A percentile compares a stretch with the other conserved stretches of the same genome.
Evolutionary conservation across 2,797 vertebrate species (phyloP).

Genomic region (Alectoris magna): DNA sequence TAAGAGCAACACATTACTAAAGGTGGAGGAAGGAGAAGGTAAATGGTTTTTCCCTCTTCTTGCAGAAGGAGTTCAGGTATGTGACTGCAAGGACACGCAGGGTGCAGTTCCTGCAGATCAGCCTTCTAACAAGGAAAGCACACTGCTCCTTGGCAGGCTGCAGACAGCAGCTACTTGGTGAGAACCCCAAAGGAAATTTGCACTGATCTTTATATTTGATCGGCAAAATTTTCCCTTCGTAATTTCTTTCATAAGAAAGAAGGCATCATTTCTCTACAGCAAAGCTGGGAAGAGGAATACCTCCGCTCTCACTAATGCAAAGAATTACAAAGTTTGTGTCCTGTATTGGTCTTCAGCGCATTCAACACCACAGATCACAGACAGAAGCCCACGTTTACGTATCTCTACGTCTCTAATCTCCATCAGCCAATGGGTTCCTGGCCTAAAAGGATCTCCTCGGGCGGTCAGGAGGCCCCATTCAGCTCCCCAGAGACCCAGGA

Average conservation of each 20-base stretch:
- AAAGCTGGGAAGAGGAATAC: not conserved
- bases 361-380: not conserved
- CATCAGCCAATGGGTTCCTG: not conserved
- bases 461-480: not conserved
- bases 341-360: not conserved
- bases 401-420: not conserved
- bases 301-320: not conserved
- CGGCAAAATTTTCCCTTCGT: not conserved
- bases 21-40: not conserved
- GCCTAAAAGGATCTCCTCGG: not conserved
- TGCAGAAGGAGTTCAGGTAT: not conserved
- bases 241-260: not conserved
- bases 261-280: not conserved
- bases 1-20: not conserved
- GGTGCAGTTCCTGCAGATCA: not conserved
- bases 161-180: not conserved
- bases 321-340: not conserved
- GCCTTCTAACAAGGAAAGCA: not conserved
- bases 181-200: not conserved
- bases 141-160: accelerated
- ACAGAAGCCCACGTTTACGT: not conserved
- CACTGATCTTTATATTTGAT: accelerated
- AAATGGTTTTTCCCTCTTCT: accelerated
- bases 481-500: not conserved
- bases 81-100: not conserved